phyloP scores from a whole-genome alignment of 2,113 vertebrate genomes.

The Caranx melampygus region DNA sequence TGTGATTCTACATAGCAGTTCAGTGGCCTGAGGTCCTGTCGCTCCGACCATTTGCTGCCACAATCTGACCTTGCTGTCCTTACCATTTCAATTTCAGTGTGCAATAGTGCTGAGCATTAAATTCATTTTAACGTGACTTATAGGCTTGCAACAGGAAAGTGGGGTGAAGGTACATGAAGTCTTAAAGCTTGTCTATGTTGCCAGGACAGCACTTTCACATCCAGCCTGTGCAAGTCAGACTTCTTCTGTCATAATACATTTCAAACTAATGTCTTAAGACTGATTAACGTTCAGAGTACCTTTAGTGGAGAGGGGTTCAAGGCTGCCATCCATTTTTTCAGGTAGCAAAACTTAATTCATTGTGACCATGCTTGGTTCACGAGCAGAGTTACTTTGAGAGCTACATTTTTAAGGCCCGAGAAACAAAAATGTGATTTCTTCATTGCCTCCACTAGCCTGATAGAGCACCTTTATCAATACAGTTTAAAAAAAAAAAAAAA shows the following conservation, averaged over 20 bases:
- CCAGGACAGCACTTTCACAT: background rate
- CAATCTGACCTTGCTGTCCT: conserved; percentile 56
- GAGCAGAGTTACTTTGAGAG: background rate
- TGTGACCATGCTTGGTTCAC: background rate
- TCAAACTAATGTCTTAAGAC: background rate
- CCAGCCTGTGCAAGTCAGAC: background rate
- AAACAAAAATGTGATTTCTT: background rate
- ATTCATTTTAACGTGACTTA: background rate
- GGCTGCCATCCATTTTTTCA: background rate
- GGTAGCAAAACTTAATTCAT: background rate
- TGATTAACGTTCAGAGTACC: background rate
- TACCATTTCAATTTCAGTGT: conserved; percentile 29
- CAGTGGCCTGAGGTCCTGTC: conserved; percentile 38
- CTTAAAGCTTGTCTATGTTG: background rate
- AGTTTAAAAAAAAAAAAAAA: no score
- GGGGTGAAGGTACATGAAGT: background rate
- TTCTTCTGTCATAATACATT: background rate
- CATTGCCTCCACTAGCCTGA: background rate
- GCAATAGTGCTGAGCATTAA: conserved; percentile 12
- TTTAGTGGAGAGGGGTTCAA: background rate
- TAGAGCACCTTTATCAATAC: background rate
- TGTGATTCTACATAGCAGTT: conserved; percentile 39
- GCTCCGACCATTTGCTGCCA: conserved; percentile 46
- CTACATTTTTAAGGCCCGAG: background rate
- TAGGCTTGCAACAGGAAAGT: background rate